These are phyloP conservation scores for Chironomus tentans DNA, from an alignment of 2,888 invertebrate species.

Conservation along the genomic window DNA sequence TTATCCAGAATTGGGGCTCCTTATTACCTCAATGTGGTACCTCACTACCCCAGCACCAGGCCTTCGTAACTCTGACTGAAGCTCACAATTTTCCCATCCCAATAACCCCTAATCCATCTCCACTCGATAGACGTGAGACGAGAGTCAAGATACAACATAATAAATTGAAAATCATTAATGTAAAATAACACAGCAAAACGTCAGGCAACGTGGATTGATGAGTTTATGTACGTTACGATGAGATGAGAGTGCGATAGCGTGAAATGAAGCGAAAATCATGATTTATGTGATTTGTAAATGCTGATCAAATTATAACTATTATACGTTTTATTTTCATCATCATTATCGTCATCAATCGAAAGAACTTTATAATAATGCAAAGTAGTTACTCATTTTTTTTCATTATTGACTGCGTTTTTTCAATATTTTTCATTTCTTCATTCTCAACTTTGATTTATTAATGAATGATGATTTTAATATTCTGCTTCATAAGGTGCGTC, in stretches of 20 bases:
- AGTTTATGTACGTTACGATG: neutral
- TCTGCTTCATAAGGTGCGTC: neutral
- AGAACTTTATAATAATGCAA: neutral
- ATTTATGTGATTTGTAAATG: conserved; percentile 16
- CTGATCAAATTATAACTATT: conserved; percentile 6
- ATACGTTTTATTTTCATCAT: neutral
- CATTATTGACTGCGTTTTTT: neutral
- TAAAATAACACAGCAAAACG: neutral
- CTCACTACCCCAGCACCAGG: too few relatives aligned
- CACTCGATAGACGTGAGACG: neutral
- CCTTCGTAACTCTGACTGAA: too few relatives aligned
- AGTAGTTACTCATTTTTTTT: too few relatives aligned
- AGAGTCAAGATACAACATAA: neutral
- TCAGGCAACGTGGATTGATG: neutral
- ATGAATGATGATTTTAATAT: conserved; percentile 10
- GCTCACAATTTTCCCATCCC: too few relatives aligned
- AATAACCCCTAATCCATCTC: too few relatives aligned
- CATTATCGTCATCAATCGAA: neutral
- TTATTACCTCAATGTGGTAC: too few relatives aligned
- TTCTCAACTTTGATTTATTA: neutral
- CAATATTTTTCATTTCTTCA: neutral
- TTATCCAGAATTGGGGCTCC: too few relatives aligned
- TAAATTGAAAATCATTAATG: conserved; percentile 25
- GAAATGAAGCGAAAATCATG: neutral
- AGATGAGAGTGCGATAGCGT: neutral